phyloP scores from a whole-genome alignment of 2,888 invertebrate genomes.

The Parapristionchus giblindavisi region DNA sequence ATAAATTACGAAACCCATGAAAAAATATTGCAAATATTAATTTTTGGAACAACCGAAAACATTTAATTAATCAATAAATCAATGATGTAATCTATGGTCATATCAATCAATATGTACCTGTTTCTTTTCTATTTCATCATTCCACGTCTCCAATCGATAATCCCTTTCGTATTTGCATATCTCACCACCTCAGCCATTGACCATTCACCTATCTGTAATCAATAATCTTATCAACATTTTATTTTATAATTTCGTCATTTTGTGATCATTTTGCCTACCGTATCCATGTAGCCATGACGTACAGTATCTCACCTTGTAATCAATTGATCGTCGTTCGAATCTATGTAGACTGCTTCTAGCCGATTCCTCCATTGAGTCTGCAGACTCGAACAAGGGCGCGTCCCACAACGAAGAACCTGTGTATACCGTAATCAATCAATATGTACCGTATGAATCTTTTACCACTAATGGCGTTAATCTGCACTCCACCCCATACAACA shows the following conservation, averaged over 20 bases:
- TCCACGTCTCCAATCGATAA: too few relatives aligned
- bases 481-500: not conserved
- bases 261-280: not conserved
- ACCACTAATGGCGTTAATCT: not conserved
- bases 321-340: constrained; percentile 3
- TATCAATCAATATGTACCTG: too few relatives aligned
- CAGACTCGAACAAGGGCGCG: constrained; percentile 6
- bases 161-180: too few relatives aligned
- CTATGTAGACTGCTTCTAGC: not conserved
- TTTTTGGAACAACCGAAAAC: too few relatives aligned
- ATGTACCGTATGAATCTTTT: not conserved
- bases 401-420: constrained; percentile 19
- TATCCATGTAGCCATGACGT: not conserved
- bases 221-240: not conserved
- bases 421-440: constrained; percentile 3
- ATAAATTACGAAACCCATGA: too few relatives aligned
- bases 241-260: not conserved
- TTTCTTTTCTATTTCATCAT: too few relatives aligned
- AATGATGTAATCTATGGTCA: too few relatives aligned
- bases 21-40: too few relatives aligned
- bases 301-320: constrained; percentile 3
- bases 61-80: too few relatives aligned
- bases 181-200: constrained; percentile 26
- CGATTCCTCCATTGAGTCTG: not conserved
- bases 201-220: constrained; percentile 3